phyloP scores from a whole-genome alignment of 2,113 vertebrate species.

The Paralichthys olivaceus region DNA sequence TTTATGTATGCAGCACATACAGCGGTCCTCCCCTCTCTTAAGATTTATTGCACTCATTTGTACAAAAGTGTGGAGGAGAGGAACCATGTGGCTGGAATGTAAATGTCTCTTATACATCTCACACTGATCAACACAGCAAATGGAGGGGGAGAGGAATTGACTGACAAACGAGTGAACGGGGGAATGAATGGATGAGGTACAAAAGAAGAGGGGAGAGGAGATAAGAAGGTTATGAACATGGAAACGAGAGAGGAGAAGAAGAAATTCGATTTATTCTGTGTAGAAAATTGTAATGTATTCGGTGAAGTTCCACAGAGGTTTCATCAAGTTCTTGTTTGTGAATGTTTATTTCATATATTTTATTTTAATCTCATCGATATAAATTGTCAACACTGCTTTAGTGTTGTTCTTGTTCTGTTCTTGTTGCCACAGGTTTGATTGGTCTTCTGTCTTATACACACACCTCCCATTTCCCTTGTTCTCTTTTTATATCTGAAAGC shows the following conservation, averaged over 20 bases:
- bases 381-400: too few species aligned
- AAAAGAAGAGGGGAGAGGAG: not conserved
- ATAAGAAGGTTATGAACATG: not conserved
- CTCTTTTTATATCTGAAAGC: slow-evolving; percentile 2
- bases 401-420: too few species aligned
- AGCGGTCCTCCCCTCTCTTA: slow-evolving; percentile 8
- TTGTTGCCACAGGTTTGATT: too few species aligned
- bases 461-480: too few species aligned
- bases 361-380: too few species aligned
- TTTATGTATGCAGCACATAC: slow-evolving; percentile 44
- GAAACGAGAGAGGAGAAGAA: not conserved
- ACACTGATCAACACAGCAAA: not conserved
- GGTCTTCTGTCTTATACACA: too few species aligned
- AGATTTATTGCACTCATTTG: slow-evolving; percentile 66
- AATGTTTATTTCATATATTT: too few species aligned
- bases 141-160: not conserved
- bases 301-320: too few species aligned
- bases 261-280: not conserved
- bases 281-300: too few species aligned
- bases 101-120: slow-evolving; percentile 40
- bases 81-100: slow-evolving; percentile 53
- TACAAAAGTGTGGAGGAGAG: slow-evolving; percentile 28
- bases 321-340: too few species aligned
- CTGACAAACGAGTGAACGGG: not conserved
- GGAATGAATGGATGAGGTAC: not conserved